Evolutionary conservation across 2,113 vertebrate genomes (phyloP), one percentile per base, ranked within the genome.

Genomic region (Glareola pratincola): DNA sequence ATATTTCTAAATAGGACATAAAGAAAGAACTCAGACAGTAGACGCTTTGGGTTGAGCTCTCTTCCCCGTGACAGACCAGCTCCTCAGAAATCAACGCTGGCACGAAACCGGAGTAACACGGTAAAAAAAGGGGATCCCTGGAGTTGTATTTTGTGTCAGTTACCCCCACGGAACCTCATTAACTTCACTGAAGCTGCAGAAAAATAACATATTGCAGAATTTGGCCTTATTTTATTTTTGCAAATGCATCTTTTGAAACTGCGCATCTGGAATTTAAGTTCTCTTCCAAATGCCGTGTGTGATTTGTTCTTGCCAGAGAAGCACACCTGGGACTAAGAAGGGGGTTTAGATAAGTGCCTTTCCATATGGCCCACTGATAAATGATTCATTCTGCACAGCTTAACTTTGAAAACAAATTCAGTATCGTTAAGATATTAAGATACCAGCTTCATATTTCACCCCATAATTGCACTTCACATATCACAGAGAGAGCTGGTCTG

Each of bases 351-450:
- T 97, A 97, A 98, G 94, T 98, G 95, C 94, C 97, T 98, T 97
- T 97, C 97, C 97, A 98, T 98, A 98, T 97, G 97, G 97, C 75
- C 79, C 67, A 71, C 92, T 97, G 96, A 98, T 96, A 97, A 97
- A 97, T 96, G 93, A 95, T 95, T 97, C 96, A 94, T 94, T 97
- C 95, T 96, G 85, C 93, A 88, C 90, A 90, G 88, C 90, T 95
- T 97, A 96, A 88, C 92, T 88, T 97, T 96, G 94, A 97, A 97
- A 97, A 97, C 94, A 97, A 97, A 97, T 97, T 96, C 92, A 93
- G 86, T 64, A 82, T 95, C 39, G 67, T 97, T 97, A 98, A 97
- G 94, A 96, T 93, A 95, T 96, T 97, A 97, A 96, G 97, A 94
- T 96, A 97, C 92, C 89, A 96, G 94, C 78, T 92, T 92, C 94